Evolutionary conservation across 2,797 vertebrate genomes (phyloP), one percentile per base, ranked within the genome.

Genomic region (Sebastes iracundus): DNA sequence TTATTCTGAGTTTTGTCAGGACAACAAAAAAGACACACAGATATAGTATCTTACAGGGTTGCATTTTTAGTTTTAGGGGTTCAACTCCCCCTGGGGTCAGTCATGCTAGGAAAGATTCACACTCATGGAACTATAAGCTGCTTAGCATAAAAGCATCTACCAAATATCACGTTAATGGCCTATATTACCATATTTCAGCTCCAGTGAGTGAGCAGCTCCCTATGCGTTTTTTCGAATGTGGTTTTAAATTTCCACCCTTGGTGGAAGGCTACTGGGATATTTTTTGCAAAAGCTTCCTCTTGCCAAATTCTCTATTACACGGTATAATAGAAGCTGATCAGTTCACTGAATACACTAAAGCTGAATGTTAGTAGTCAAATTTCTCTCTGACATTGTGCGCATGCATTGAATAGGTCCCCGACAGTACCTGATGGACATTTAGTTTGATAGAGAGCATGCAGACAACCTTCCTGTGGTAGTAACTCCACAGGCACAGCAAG

Each of bases 111-210:
- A 83, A 81, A 84, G 65, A 84, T 82, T 75, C 65, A 22, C 68
- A 65, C 65, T 82, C 72, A 85, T 80, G 72, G 62, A 83, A 67
- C 64, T 88, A 60, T 77, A 87, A 75, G 71, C 85, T 6, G 23
- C 82, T 91, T 82, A 86, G 79, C 69, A 83, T 88, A 74, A 89
- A 88, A 74, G 25, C 76, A 83, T 82, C 72, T 60, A 79, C 71
- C 76, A 85, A 88, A 86, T 80, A 80, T 82, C 64, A 77, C 35
- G 71, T 83, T 86, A 85, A 90, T 88, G 65, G 77, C 32, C 73
- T 79, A 58, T 82, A 84, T 86, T 89, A 88, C 33, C 84, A 90
- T 82, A 89, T 87, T 88, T 90, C 81, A 84, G 74, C 79, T 82
- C 68, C 61, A 76, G 55, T 81, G 79, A 84, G 70, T 60, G 64